Base-by-base conservation (phyloP, 30 jellyfish, hydroid and myxozoan species). In the Hydractinia echinata region DNA sequence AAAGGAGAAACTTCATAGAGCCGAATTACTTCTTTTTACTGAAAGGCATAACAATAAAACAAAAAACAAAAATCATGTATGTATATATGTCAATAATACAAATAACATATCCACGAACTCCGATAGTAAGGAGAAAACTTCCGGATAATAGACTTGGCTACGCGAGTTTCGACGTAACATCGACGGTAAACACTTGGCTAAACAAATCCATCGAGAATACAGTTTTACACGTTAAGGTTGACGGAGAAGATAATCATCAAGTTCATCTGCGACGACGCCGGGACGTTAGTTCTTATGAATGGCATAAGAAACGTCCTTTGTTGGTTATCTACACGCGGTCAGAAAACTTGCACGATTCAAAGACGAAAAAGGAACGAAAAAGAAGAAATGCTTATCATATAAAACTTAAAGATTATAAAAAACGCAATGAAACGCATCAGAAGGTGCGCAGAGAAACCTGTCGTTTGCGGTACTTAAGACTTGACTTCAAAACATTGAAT, bases 271-370 rank as follows among this genome's bases (percentile, higher is more conserved):
- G 85, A 11, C 79, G 49, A 39, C 85, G 85, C 0, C 76, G 85
- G 13, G 53, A 55, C 55, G 55, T 66, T 1, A 15, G 53, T 16
- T 5, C 55, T 19, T 10, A 56, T 39, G 95, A 90, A 61, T 90
- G 97, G 97, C 93, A 86, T 53, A 79, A 61, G 21, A 77, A 82
- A 61, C 76, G 97, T 76, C 98, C 98, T 10, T 71, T 86, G 18
- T 87, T 92, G 13, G 90, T 86, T 13, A 60, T 92, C 11, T 87
- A 92, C 70, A 84, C 77, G 61, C 67, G 30, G 86, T 60, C 66
- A 86, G 87, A 14, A 53, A 66, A 21, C 66, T 55, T 55, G 53
- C 68, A 50, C 15, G 70, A 30, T 14, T 39, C 19, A 15, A 53
- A n/a, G 51, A 14, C 48, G 0, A 21, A 72, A 9, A 53, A 85